Evolutionary conservation across 2,888 invertebrate genomes (phyloP), one percentile per base, ranked within the genome.

Genomic region (Cylloceria caligata): DNA sequence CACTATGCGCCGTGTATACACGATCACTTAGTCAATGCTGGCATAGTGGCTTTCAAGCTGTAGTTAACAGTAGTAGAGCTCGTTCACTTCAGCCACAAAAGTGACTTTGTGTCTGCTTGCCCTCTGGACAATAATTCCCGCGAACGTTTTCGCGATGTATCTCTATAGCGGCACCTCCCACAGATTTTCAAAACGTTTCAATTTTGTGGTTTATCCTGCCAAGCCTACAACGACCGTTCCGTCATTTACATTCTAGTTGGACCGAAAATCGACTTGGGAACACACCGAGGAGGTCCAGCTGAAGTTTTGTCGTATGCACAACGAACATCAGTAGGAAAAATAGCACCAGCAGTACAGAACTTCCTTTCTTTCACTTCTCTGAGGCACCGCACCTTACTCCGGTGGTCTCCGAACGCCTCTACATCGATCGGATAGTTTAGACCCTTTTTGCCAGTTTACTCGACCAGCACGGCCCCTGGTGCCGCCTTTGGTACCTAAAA

Each of bases 61-160:
- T 19, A 39, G 55, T 64, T n/a, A 5, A 3, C 16, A 27, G 57
- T 34, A 42, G n/a, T 11, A 57, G 11, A 21, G 62, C 60, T 52
- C 27, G 52, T 64, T 74, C 74, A 19, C 52, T 75, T 9, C 52
- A 75, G 72, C 83, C 83, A 75, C 80, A 80, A 80, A n/a, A 84
- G 78, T 83, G 21, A 83, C 80, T 83, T 65, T 72, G 52, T 73
- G 52, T 30, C 80, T 24, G 52, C 30, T 47, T 24, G 39, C 16
- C n/a, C 36, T 55, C 13, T 47, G 64, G 45, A 78, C 49, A 69
- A 74, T 74, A 57, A 78, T 65, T 75, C 71, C 11, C 60, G 65
- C 78, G 57, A 73, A 39, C 30, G 16, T 71, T 74, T 74, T 65
- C 71, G 65, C 81, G 67, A 55, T 49, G 34, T 60, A 30, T 68